Base-by-base conservation (phyloP, 2,113 vertebrate species). In the Xerus inauris region DNA sequence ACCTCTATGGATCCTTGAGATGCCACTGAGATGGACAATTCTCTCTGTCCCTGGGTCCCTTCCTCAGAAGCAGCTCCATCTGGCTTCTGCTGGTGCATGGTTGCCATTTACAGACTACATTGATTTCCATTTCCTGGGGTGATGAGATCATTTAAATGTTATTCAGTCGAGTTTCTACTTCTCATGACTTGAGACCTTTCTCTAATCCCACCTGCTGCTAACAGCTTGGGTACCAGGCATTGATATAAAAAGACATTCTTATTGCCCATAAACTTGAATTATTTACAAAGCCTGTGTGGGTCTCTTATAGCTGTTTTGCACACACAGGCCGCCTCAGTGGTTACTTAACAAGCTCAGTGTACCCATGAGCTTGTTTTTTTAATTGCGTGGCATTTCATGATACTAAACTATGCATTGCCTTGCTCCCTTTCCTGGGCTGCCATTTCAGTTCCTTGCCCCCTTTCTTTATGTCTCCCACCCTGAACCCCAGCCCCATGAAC, bases 101-200 rank as follows among this genome's bases (percentile, higher is more conserved):
- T 35, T 35, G 49, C 49, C 40, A 5, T 89, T 92, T 85, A 49
- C 80, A 87, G 71, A 35, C 59, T 65, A 28, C 67, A 38, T 40
- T 87, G 85, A 89, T 94, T 92, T 95, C 84, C 62, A 76, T 81
- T 87, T 88, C 73, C 89, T 5, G 0, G 11, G 76, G 91, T 20
- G 65, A 89, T 32, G 72, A 96, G 86, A 82, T 83, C 45, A 38
- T 80, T 40, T 75, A 95, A 93, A 97, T 89, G 69, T 96, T 90
- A 88, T 94, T 75, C 67, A 45, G 64, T 91, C 40, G 72, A 86
- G 64, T 89, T 65, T 77, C 54, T 91, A 40, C 73, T 93, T 90
- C 82, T 69, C 19, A 71, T 82, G 45, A 75, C 47, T 87, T 76
- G 87, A 93, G 75, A 72, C 62, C 42, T 96, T 96, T 79, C 91